Evolutionary conservation across 2,888 invertebrate genomes (phyloP).

Genomic region (Volucella inflata): DNA sequence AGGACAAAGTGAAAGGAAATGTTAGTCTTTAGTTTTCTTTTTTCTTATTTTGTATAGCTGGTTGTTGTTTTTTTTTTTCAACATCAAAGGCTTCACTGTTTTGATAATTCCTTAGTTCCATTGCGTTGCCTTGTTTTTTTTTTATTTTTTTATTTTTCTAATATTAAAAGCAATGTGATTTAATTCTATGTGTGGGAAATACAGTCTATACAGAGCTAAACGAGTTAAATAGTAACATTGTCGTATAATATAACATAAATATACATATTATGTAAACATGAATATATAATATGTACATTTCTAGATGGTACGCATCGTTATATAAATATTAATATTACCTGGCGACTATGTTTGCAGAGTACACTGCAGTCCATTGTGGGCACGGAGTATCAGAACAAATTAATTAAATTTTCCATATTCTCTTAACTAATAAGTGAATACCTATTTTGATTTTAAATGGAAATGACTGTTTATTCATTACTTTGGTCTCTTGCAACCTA

Average conservation of each 20-base stretch:
- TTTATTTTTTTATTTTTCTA: constrained; percentile 24
- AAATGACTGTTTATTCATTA: too few species aligned
- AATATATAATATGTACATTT: background rate
- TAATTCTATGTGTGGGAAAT: constrained; percentile 8
- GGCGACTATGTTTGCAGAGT: too few species aligned
- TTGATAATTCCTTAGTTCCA: constrained; percentile 56
- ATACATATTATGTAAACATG: background rate
- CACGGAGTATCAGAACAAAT: too few species aligned
- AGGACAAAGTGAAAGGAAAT: constrained; percentile 49
- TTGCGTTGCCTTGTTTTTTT: constrained; percentile 7
- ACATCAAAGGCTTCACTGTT: constrained; percentile 63
- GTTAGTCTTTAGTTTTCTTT: constrained; percentile 48
- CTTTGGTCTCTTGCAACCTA: too few species aligned
- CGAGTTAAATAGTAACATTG: constrained; percentile 12
- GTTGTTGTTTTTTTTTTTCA: constrained; percentile 2
- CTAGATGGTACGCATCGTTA: too few species aligned
- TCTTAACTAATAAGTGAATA: too few species aligned
- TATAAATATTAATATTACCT: too few species aligned
- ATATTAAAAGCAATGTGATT: constrained; percentile 43
- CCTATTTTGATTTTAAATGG: too few species aligned
- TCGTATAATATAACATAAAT: too few species aligned
- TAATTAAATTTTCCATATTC: too few species aligned
- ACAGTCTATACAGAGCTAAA: background rate
- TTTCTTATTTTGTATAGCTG: background rate
- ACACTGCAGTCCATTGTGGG: too few species aligned